A percentile compares a stretch with the other conserved stretches of the same genome.
phyloP scores from a whole-genome alignment of 1,140 invertebrate genomes.

The Drosophila orena region DNA sequence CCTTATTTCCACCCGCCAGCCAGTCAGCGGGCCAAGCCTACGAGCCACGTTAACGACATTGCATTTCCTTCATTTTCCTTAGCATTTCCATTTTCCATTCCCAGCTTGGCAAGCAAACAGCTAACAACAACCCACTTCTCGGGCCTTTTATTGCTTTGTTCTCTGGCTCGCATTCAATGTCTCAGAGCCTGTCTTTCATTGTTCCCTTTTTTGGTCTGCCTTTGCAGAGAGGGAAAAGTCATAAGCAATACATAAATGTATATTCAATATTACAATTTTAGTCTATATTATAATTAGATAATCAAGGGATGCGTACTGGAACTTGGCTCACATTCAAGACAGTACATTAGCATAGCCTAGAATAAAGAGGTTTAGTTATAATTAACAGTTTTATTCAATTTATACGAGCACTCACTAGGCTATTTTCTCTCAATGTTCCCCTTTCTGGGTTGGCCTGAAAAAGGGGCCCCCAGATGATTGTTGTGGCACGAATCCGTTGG shows the following conservation, averaged over 20 bases:
- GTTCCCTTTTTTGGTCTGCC: conserved; percentile 68
- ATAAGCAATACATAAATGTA: not conserved
- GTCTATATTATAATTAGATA: no score
- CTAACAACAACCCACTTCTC: conserved; percentile 62
- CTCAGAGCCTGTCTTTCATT: conserved; percentile 46
- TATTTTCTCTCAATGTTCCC: conserved; percentile 10
- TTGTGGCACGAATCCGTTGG: conserved; percentile 41
- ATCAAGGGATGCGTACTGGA: no score
- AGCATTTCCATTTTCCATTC: conserved; percentile 56
- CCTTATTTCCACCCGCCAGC: conserved; percentile 2
- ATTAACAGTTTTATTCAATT: no score
- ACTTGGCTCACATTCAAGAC: no score
- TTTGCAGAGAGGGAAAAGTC: conserved; percentile 16
- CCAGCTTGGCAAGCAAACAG: conserved; percentile 39
- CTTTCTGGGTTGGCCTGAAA: conserved; percentile 1
- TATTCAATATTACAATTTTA: not conserved
- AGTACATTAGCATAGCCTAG: no score
- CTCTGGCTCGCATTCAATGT: conserved; percentile 37
- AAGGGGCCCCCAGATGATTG: conserved; percentile 47
- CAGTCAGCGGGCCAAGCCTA: conserved; percentile 3
- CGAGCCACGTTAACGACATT: conserved; percentile 22
- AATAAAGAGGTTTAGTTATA: no score
- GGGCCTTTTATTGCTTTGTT: conserved; percentile 73
- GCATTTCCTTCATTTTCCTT: conserved; percentile 75
- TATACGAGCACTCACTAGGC: no score